These are phyloP conservation scores for Polyommatus icarus DNA, from an alignment of 2,888 invertebrate species.

Conservation along the genomic window DNA sequence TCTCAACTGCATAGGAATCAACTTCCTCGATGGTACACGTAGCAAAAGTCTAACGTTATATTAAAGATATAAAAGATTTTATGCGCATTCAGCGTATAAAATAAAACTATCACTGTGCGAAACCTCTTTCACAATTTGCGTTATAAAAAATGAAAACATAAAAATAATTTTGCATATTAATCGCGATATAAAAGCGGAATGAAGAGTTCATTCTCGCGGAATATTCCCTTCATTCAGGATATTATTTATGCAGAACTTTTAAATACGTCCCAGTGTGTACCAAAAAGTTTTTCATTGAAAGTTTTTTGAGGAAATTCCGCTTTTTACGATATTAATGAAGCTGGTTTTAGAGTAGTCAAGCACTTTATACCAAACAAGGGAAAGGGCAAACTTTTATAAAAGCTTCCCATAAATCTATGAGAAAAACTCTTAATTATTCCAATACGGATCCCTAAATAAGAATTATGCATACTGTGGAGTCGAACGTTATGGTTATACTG, in stretches of 20 bases:
- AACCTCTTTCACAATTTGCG: conserved; percentile 17
- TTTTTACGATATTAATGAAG: conserved; percentile 22
- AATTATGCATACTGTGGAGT: no score
- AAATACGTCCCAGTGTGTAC: conserved; percentile 26
- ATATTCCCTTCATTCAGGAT: conserved; percentile 5
- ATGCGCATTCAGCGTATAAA: not conserved
- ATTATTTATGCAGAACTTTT: conserved; percentile 27
- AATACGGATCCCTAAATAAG: not conserved
- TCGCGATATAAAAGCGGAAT: conserved; percentile 3
- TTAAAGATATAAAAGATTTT: not conserved
- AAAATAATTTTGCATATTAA: conserved; percentile 9
- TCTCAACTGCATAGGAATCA: no score
- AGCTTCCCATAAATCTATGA: not conserved
- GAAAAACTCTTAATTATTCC: not conserved
- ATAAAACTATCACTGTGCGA: not conserved
- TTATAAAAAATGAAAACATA: conserved; percentile 16
- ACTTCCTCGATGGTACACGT: no score
- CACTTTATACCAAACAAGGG: not conserved
- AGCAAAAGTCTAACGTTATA: not conserved
- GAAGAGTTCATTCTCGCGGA: not conserved
- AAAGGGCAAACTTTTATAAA: not conserved
- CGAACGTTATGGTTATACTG: no score
- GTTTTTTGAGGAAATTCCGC: not conserved
- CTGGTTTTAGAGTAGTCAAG: not conserved
- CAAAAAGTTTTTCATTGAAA: conserved; percentile 22